Conservation (phyloP, 2,113 vertebrate species). For the Dascyllus trimaculatus region DNA sequence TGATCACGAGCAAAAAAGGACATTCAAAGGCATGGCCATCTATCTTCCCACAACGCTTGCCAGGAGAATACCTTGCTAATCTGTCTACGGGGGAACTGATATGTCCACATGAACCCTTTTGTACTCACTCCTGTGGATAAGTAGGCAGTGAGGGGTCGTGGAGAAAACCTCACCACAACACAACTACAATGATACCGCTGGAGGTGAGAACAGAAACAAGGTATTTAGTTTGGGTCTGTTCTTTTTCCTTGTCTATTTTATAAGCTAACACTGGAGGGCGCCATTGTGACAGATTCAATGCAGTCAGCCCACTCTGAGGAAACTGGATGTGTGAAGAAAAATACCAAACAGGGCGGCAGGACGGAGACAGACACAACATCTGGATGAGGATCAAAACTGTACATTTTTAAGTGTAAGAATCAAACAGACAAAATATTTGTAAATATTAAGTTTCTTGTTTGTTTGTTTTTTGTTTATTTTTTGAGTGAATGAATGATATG, state of each 20-base stretch:
- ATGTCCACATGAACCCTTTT: constrained; percentile 57
- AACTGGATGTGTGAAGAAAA: constrained; percentile 35
- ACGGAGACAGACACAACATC: constrained; percentile 61
- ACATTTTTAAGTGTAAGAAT: constrained; percentile 87
- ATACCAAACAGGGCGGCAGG: constrained; percentile 43
- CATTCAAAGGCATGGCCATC: constrained; percentile 39
- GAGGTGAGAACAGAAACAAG: constrained; percentile 44
- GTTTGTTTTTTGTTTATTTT: constrained; percentile 63
- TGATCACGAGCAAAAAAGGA: constrained; percentile 16
- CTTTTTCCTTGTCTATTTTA: constrained; percentile 78
- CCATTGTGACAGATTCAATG: constrained; percentile 60
- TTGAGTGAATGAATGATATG: constrained; percentile 83
- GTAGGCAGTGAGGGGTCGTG: constrained; percentile 39
- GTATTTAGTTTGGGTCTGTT: constrained; percentile 54
- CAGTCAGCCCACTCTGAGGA: constrained; percentile 50
- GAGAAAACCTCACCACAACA: constrained; percentile 42
- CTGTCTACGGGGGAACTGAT: constrained; percentile 15
- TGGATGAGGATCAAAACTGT: constrained; percentile 79
- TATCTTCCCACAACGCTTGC: constrained; percentile 54
- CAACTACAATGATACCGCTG: constrained; percentile 33
- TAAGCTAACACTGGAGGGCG: constrained; percentile 78
- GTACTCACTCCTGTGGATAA: constrained; percentile 55
- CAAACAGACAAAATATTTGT: constrained; percentile 85
- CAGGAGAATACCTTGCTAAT: constrained; percentile 45
- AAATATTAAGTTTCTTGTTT: constrained; percentile 88